Percentiles rank a stretch among this genome's conserved stretches.
phyloP scores from a whole-genome alignment of 1,140 invertebrate genomes.

The Dolichoris vasculosae region DNA sequence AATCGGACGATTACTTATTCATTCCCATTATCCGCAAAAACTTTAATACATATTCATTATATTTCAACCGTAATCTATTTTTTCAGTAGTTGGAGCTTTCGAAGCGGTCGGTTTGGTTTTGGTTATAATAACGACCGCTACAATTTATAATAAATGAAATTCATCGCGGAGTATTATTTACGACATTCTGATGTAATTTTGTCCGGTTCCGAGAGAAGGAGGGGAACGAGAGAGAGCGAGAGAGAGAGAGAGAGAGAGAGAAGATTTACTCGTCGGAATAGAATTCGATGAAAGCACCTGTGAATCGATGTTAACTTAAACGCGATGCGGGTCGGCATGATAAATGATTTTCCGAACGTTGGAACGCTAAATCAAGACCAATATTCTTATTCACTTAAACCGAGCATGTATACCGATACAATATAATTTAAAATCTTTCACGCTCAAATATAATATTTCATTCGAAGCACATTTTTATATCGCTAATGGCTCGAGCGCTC shows the following conservation, averaged over 20 bases:
- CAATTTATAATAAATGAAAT: neutral
- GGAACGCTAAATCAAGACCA: neutral
- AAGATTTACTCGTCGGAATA: neutral
- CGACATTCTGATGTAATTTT: neutral
- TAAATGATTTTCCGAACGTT: conserved; percentile 10
- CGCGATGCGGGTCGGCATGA: neutral
- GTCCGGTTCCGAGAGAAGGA: too few species aligned
- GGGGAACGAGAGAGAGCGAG: neutral
- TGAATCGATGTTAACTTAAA: neutral
- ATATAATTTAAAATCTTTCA: neutral
- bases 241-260: neutral
- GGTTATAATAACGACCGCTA: neutral
- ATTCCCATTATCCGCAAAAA: too few species aligned
- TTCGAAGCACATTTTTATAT: neutral
- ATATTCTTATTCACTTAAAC: neutral
- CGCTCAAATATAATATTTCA: neutral
- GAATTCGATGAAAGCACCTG: conserved; percentile 10
- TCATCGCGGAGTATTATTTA: neutral
- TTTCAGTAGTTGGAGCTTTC: neutral
- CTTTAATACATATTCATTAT: conserved; percentile 35
- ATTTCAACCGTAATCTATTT: neutral
- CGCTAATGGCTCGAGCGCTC: neutral
- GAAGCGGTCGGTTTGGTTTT: neutral
- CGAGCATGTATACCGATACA: neutral
- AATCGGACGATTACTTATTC: too few species aligned